These are phyloP conservation scores for Episyrphus balteatus DNA, from an alignment of 1,140 invertebrate genomes.

Conservation along the genomic window DNA sequence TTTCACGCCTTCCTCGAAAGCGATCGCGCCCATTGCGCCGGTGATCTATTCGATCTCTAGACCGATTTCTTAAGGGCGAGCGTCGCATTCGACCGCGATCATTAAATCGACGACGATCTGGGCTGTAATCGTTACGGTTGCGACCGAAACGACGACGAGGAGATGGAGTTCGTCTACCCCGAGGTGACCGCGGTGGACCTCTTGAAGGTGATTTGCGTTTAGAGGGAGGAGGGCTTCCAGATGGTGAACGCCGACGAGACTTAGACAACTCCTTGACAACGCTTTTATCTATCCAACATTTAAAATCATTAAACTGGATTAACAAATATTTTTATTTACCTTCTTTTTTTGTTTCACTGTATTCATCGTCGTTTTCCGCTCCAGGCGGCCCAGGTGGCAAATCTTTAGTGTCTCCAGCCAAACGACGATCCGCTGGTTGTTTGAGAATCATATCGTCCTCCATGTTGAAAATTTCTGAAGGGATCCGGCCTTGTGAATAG, in stretches of 20 bases:
- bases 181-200: slow-evolving; percentile 12
- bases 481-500: too few species aligned
- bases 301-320: slow-evolving; percentile 1
- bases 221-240: slow-evolving; percentile 6
- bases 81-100: slow-evolving; percentile 16
- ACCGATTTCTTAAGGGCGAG: slow-evolving; percentile 14
- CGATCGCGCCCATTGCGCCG: slow-evolving; percentile 9
- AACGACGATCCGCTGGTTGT: slow-evolving; percentile 16
- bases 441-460: slow-evolving; percentile 21
- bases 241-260: slow-evolving; percentile 11
- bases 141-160: slow-evolving; percentile 25
- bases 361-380: slow-evolving; percentile 20
- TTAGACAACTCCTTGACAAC: slow-evolving; percentile 3
- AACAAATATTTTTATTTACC: too few species aligned
- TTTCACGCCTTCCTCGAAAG: slow-evolving; percentile 17
- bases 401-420: slow-evolving; percentile 11
- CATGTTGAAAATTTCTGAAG: too few species aligned
- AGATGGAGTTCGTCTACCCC: slow-evolving; percentile 11
- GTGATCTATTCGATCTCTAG: slow-evolving; percentile 9
- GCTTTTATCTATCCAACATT: slow-evolving; percentile 2
- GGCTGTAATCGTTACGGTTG: slow-evolving; percentile 20
- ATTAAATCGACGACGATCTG: slow-evolving; percentile 18
- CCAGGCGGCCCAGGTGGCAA: slow-evolving; percentile 27
- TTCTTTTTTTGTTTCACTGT: slow-evolving; percentile 7
- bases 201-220: slow-evolving; percentile 8